Evolutionary conservation across 2,113 vertebrate species (phyloP).

Genomic region (Pteruthius melanotis): DNA sequence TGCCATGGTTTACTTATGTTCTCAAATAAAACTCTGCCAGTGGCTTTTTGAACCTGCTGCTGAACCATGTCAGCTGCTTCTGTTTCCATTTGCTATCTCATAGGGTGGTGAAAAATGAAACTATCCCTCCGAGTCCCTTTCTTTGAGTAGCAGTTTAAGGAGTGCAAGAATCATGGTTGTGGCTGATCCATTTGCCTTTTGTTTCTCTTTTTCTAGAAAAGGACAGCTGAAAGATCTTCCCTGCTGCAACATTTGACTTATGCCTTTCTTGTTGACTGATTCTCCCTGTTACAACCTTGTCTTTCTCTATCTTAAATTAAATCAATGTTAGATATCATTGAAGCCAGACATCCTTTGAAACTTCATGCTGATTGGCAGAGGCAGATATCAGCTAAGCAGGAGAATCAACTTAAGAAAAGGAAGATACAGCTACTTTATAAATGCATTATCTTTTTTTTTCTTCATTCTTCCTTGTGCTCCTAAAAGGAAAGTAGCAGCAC

Average conservation of each 20-base stretch:
- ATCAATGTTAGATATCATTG: not conserved
- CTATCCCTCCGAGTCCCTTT: rapidly evolving
- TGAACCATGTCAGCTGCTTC: not conserved
- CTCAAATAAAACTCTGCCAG: not conserved
- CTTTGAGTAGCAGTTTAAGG: not conserved
- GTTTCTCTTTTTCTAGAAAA: not conserved
- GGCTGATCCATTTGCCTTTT: not conserved
- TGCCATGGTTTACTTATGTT: not conserved
- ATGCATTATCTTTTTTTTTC: not conserved
- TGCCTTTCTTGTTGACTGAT: conserved; percentile 2
- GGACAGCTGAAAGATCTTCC: not conserved
- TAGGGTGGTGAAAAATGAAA: not conserved
- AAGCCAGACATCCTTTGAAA: conserved; percentile 3
- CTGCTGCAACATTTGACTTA: not conserved
- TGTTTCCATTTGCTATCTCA: not conserved
- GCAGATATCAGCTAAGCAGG: not conserved
- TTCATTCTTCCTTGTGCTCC: not conserved
- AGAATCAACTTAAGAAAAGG: not conserved
- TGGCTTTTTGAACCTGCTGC: not conserved
- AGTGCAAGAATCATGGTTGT: not conserved
- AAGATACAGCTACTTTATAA: not conserved
- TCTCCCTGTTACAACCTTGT: not conserved
- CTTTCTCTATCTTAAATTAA: conserved; percentile 20
- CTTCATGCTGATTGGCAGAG: not conserved
- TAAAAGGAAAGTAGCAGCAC: not conserved